Evolutionary conservation across 2,797 vertebrate genomes (phyloP), one percentile per base, ranked within the genome.

Genomic region (Tinamus major): DNA sequence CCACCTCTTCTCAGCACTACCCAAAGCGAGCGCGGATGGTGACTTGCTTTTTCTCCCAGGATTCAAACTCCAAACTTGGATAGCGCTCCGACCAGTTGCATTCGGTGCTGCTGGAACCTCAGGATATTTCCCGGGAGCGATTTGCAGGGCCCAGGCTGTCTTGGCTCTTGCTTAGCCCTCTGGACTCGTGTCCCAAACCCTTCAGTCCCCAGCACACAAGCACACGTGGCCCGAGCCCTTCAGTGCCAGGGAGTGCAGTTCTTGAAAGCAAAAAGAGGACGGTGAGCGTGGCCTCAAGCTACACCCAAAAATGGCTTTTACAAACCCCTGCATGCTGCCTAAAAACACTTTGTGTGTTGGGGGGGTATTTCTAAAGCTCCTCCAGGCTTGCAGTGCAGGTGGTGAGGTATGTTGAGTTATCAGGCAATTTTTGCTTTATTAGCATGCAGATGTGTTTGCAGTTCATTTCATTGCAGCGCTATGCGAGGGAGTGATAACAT

Each of bases 401-500:
- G 42, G 29, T 24, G n/a, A 72, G 51, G 64, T 68, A 62, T 37
- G 81, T n/a, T 8, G 20, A 80, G 63, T 37, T 80, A 62, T 9
- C 27, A 0, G 0, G n/a, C 31, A 42, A 19, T 83, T 81, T 67
- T 85, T 51, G 0, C 75, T 80, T 58, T 46, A 44, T 48, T 76
- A 80, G 79, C 24, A 48, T 15, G 12, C 18, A 19, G 67, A 10
- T 31, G 9, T 5, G 63, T 71, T 62, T 83, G 79, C 20, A 67
- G 74, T 61, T 89, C 51, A 44, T 85, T 71, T 79, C 87, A n/a
- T 77, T 15, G 59, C 5, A 79, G 59, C 3, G 2, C 77, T 41
- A 7, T 42, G 89, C 1, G 11, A 96, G 89, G 82, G 79, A 91
- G 92, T 29, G 64, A 90, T 69, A 88, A 87, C 91, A 89, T 87